A percentile compares a stretch with the other conserved stretches of the same genome.
phyloP scores from a whole-genome alignment of 2,888 invertebrate genomes.

The Tenthredo notha region DNA sequence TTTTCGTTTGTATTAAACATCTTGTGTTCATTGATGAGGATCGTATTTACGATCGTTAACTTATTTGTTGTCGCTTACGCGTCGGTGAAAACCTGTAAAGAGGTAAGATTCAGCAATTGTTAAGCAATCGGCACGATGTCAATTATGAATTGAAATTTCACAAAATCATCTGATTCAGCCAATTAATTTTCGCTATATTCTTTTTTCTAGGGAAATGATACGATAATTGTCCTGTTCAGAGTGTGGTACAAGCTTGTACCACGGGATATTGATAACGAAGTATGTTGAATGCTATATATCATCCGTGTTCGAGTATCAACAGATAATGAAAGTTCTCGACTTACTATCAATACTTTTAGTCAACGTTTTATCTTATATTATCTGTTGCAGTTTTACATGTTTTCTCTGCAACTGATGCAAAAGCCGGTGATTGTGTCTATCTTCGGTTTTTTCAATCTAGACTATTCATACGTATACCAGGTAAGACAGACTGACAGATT shows the following conservation, averaged over 20 bases:
- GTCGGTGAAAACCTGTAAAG: not conserved
- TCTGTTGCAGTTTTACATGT: not conserved
- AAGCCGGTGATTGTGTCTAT: not conserved
- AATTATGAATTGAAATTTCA: not conserved
- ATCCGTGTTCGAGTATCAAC: too few relatives aligned
- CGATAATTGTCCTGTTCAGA: not conserved
- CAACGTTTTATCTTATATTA: too few relatives aligned
- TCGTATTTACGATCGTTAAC: not conserved
- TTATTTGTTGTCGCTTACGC: not conserved
- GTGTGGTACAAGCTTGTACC: not conserved
- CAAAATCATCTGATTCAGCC: not conserved
- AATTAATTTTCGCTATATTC: not conserved
- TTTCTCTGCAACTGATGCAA: not conserved
- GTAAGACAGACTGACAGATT: not conserved
- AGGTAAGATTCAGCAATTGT: not conserved
- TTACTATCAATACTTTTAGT: too few relatives aligned
- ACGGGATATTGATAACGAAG: not conserved
- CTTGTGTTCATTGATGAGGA: not conserved
- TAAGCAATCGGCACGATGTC: too few relatives aligned
- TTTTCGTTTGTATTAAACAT: not conserved
- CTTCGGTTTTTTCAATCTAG: not conserved
- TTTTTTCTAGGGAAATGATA: not conserved
- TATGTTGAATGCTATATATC: not conserved
- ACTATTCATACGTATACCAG: not conserved
- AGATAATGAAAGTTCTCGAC: not conserved